Base-by-base conservation (phyloP, 2,797 vertebrate genomes). In the Gymnopithys bicolor region DNA sequence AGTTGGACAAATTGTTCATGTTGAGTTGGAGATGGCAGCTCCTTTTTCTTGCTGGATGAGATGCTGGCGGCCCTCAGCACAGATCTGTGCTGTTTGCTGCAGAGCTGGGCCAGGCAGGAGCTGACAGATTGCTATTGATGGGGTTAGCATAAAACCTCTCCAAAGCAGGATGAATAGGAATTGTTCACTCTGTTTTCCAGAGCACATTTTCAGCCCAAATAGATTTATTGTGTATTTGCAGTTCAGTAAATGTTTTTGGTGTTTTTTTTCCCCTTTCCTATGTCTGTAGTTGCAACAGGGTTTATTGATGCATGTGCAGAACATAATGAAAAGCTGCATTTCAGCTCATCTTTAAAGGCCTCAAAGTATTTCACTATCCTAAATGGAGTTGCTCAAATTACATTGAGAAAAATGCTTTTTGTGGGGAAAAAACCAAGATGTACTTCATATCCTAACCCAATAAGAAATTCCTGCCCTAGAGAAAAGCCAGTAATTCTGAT, bases 221-320 rank as follows among this genome's bases (percentile, higher is more conserved):
- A 55, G 74, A 95, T 93, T 90, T 84, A 63, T 43, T 76, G 28
- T 85, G 27, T 48, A 39, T 94, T 97, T 97, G 77, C 49, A 89
- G 45, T 79, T 84, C 62, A 68, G 23, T 53, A 77, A 53, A 88
- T 59, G 6, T 15, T 76, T 30, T 43, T 43, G 41, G 51, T 17
- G 14, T 3, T 11, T 73, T 60, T 19, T 37, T 58, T 6, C 5
- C 24, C 24, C 11, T 77, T 82, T 90, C 22, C 60, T 64, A 0
- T 60, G 8, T 86, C 67, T 92, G 69, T 37, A 91, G 27, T 79
- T 87, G 66, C 66, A 92, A 64, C 22, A 49, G 39, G 55, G 37
- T 77, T 96, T 94, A 93, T 80, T 73, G 81, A 91, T 84, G 80
- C 64, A 59, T 73, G 27, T 85, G 63, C 46, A 92, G 70, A 62